These are phyloP conservation scores for Sarcophaga carnaria DNA, from an alignment of 2,888 invertebrate species.

Conservation along the genomic window DNA sequence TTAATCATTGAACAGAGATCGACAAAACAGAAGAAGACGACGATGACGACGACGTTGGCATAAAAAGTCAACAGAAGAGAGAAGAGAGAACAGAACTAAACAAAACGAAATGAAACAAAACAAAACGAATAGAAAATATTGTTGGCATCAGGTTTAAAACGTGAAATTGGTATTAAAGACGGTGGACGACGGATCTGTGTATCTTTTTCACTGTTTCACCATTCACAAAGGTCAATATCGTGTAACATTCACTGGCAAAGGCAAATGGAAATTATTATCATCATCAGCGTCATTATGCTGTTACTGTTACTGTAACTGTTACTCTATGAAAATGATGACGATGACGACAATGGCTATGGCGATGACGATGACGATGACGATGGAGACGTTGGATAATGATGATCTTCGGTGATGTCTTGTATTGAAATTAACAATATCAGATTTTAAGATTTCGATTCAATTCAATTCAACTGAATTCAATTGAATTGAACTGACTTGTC, in stretches of 20 bases:
- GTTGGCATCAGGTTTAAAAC: conserved; percentile 67
- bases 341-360: not conserved
- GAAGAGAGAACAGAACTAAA: not conserved
- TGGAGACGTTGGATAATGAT: not conserved
- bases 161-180: conserved; percentile 59
- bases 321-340: conserved; percentile 30
- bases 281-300: conserved; percentile 1
- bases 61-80: no score
- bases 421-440: conserved; percentile 64
- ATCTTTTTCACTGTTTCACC: conserved; percentile 46
- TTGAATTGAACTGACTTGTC: not conserved
- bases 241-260: conserved; percentile 61
- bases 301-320: not conserved
- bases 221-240: conserved; percentile 68
- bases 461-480: conserved; percentile 27
- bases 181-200: not conserved
- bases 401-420: conserved; percentile 27
- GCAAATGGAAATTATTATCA: conserved; percentile 24
- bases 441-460: conserved; percentile 29
- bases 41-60: conserved; percentile 5
- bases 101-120: not conserved
- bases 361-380: not conserved
- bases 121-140: conserved; percentile 43
- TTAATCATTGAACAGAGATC: conserved; percentile 65
- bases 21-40: conserved; percentile 24